Base-by-base conservation (phyloP, 2,113 vertebrate species). In the Sisor rabdophorus region DNA sequence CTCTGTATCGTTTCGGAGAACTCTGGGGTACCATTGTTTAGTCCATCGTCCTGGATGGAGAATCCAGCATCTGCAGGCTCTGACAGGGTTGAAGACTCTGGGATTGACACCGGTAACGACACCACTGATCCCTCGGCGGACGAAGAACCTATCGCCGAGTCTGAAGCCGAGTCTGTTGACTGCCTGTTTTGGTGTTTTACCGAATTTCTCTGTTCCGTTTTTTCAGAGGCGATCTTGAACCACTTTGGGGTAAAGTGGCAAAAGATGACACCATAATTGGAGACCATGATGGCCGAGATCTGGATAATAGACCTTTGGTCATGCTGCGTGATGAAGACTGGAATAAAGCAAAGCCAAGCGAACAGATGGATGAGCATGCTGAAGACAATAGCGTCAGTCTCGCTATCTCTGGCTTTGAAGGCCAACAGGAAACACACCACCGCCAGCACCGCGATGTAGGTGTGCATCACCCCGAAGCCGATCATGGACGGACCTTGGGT, bases 381-480 rank as follows among this genome's bases (percentile, higher is more conserved):
- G 24, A 90, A 92, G 47, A 90, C 89, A 12, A 90, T 90, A 64
- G 84, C 82, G 3, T 87, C 85, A 0, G 90, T 89, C 75, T 91
- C 89, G 9, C 87, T 87, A 72, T 87, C 89, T 67, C 86, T 82
- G 13, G 86, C 80, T 78, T 89, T 91, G 63, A 86, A 88, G 26
- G 89, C 89, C 60, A 92, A 65, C n/a, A 90, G n/a, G 60, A 90
- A 92, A 73, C 89, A 87, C 26, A 82, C 24, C 0, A 87, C 58
- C 1, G 89, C 87, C 20, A 91, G 78, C 7, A 90, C 53, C 52
- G 80, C 88, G 2, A 89, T 90, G 78, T 90, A 91, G 24, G 81
- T 44, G 28, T 90, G 69, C 89, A 91, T 91, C n/a, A 85, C 76
- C 2, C 75, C 81, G 64, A 91, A 91, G 17, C 85, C 84, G 8